Base-by-base conservation (phyloP, 2,113 vertebrate genomes). In the Aleadryas rufinucha region DNA sequence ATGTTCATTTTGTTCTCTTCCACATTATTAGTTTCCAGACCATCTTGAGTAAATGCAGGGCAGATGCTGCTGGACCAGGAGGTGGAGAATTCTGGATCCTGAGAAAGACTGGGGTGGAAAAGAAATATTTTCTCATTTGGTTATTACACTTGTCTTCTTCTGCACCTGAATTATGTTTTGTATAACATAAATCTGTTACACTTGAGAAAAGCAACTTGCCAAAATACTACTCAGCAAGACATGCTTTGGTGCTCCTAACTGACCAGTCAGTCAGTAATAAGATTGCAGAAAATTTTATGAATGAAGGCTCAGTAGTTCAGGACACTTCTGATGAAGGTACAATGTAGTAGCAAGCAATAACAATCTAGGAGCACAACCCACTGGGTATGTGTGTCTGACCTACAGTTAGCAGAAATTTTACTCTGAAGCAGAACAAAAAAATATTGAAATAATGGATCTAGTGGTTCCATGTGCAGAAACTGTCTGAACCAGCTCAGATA, bases 101-200 rank as follows among this genome's bases (percentile, higher is more conserved):
- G 11, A 56, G 45, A 44, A 61, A 57, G 13, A 42, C 45, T 23
- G n/a, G 23, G 11, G 18, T 10, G 7, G 30, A 76, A 90, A 87
- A 30, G 2, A 63, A 64, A 21, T 52, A 17, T 44, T 87, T 93
- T 75, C 8, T 78, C 7, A 26, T 66, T 65, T 57, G 33, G 4
- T 72, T 33, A 27, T 8, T n/a, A n/a, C 6, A 39, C 42, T 50
- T 26, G 0, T 16, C 9, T 59, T 66, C 87, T 68, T 37, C 42
- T 49, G 20, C 2, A 0, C 26, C 14, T 41, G 12, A 57, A 31
- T 68, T 76, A 13, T 42, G 87, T 74, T 68, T 70, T 33, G 23
- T 14, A 8, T 31, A 72, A 61, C 19, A 42, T 30, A n/a, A 68
- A 68, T 0, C 0, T 5, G 5, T 47, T 41, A 44, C 1, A 2